phyloP scores from a whole-genome alignment of 2,113 vertebrate species.

The Nestor notabilis region DNA sequence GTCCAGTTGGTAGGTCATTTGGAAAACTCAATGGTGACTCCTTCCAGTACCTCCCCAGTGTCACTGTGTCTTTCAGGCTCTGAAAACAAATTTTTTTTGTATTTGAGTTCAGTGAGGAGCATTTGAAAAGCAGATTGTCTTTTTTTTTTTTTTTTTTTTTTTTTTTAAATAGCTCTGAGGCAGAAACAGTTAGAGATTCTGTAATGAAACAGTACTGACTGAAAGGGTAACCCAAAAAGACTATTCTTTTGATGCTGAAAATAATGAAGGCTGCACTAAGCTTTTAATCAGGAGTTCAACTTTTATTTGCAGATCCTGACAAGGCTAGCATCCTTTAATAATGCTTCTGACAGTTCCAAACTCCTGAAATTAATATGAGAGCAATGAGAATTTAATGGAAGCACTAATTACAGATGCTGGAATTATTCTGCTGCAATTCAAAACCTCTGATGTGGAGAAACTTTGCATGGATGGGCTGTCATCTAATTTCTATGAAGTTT shows the following conservation, averaged over 20 bases:
- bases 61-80: background rate
- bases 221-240: background rate
- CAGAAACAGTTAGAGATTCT: background rate
- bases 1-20: background rate
- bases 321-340: constrained; percentile 33
- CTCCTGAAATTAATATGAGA: constrained; percentile 61
- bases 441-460: constrained; percentile 64
- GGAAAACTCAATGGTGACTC: background rate
- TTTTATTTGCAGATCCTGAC: constrained; percentile 35
- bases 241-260: constrained; percentile 4
- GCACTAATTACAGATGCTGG: constrained; percentile 49
- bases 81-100: background rate
- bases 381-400: constrained; percentile 47
- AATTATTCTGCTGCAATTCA: constrained; percentile 52
- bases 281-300: constrained; percentile 48
- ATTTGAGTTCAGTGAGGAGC: background rate
- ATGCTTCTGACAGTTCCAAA: constrained; percentile 25
- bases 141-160: background rate
- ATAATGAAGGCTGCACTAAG: constrained; percentile 45
- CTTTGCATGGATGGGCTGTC: constrained; percentile 44
- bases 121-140: background rate
- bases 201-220: background rate
- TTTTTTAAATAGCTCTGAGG: background rate
- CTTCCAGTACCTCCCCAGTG: background rate
- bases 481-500: constrained; percentile 36